Percentiles rank a stretch among this genome's conserved stretches.
phyloP scores from a whole-genome alignment of 35 echinoderm and acorn worm species.

The Holothuria glaberrima region DNA sequence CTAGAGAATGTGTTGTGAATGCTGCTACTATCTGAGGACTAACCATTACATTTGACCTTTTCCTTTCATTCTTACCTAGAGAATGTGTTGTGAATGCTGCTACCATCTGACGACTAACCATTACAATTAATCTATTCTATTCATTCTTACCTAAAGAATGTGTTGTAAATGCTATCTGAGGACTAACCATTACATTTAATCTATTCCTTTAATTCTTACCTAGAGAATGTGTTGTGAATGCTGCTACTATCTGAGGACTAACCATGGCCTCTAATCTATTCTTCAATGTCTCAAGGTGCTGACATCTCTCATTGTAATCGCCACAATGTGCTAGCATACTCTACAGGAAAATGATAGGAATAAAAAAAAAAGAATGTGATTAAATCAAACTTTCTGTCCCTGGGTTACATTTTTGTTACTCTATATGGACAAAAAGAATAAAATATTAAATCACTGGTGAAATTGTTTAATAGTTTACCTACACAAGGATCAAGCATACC shows the following conservation, averaged over 20 bases:
- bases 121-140: no score
- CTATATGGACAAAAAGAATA: no score
- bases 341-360: conserved; percentile 27
- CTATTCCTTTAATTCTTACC: conserved; percentile 73
- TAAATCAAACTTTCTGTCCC: background rate
- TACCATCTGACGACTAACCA: conserved; percentile 93
- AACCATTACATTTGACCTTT: no score
- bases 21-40: conserved; percentile 96
- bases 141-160: no score
- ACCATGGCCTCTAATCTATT: conserved; percentile 96
- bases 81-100: conserved; percentile 97
- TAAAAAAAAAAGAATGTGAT: background rate
- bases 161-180: no score
- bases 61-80: conserved; percentile 70
- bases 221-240: conserved; percentile 94
- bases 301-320: conserved; percentile 96
- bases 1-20: conserved; percentile 94
- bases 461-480: no score
- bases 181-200: no score
- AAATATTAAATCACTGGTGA: no score
- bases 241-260: conserved; percentile 94
- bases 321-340: conserved; percentile 98
- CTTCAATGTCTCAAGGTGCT: conserved; percentile 92
- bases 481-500: no score
- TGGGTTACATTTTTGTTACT: no score